Base-by-base conservation (phyloP, 1,140 invertebrate genomes). In the Drosophila santomea region DNA sequence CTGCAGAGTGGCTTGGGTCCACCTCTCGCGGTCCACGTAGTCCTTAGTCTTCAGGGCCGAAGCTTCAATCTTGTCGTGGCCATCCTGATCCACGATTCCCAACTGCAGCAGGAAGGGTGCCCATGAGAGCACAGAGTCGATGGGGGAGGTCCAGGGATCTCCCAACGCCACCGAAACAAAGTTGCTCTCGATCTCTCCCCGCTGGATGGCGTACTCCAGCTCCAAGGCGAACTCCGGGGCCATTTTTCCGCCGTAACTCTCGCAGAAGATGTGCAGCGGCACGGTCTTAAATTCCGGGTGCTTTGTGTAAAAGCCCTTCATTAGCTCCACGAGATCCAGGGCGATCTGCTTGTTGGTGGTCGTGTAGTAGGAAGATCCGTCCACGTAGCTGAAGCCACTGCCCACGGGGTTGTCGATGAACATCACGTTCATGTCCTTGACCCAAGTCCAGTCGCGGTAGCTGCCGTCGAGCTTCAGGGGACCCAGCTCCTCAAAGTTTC, bases 181-280 rank as follows among this genome's bases (percentile, higher is more conserved):
- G 74, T 97, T 97, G 44, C 95, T 95, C 20, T 94, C 93, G 4
- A 98, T 94, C 57, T 93, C 94, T 8, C 94, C 95, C 1, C 88
- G 91, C 74, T 94, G 77, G 61, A 96, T 95, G 47, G 95, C 95
- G 95, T 97, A 82, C 64, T 84, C 81, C 20, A 91, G 66, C 59
- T 93, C 85, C 55, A 91, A 62, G 2, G 94, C 96, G 81, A 98
- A 97, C 75, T 97, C 96, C 11, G 96, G 95, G 1, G 96, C 95
- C 96, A 98, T 98, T 93, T 98, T 98, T 1, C 97, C 97, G 25
- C 97, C 97, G 92, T 98, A 98, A 1, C 97, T 97, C 91, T 98
- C 96, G 32, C 95, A 96, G 74, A 96, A 96, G 51, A 98, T 97
- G 78, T 97, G 98, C n/a, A 97, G 93, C 1, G 96, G 96, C 6